Conservation (phyloP, 2,113 vertebrate species). For the Greenwoodochromis staneri region DNA sequence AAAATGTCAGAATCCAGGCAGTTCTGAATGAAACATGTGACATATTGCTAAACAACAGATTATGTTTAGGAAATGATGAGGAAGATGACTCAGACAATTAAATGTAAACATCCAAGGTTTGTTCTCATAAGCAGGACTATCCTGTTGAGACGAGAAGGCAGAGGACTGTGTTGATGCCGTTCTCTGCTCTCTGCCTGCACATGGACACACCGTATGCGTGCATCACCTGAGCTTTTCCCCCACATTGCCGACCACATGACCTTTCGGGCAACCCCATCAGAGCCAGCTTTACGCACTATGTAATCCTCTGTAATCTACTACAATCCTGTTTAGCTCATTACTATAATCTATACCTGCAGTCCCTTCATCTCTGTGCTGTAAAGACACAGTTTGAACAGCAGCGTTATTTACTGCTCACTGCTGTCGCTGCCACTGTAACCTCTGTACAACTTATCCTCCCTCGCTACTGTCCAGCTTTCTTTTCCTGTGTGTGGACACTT, state of each 20-base stretch:
- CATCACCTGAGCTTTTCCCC: neutral
- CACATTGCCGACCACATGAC: constrained; percentile 30
- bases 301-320: constrained; percentile 43
- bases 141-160: neutral
- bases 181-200: neutral
- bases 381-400: neutral
- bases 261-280: neutral
- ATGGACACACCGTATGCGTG: neutral
- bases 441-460: neutral
- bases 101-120: neutral
- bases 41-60: neutral
- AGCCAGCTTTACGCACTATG: neutral
- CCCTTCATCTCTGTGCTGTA: neutral
- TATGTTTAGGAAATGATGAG: neutral
- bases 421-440: neutral
- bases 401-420: neutral
- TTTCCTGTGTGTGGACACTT: neutral
- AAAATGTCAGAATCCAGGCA: neutral
- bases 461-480: neutral
- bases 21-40: neutral
- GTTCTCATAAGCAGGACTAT: neutral
- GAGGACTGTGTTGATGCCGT: neutral
- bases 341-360: constrained; percentile 30
- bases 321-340: constrained; percentile 58
- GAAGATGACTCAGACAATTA: neutral